Conservation (phyloP, 2,797 vertebrate species). For the Cossypha niveicapilla region DNA sequence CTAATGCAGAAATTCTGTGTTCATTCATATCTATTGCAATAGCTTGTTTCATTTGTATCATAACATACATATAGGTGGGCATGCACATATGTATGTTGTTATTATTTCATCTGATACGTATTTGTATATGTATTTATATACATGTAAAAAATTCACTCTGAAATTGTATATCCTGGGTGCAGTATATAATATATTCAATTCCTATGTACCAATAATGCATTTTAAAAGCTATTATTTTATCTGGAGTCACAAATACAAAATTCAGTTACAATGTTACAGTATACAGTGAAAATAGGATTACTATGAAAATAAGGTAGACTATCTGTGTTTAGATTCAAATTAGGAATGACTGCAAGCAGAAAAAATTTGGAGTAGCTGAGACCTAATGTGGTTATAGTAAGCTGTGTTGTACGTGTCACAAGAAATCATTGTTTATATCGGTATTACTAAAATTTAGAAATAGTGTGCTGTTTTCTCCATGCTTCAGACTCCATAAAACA, state of each 20-base stretch:
- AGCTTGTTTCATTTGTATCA: neutral
- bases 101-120: neutral
- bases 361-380: neutral
- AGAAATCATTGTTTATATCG: neutral
- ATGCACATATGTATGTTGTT: neutral
- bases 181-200: neutral
- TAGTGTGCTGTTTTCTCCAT: neutral
- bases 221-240: neutral
- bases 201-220: neutral
- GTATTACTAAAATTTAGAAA: neutral
- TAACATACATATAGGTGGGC: accelerated
- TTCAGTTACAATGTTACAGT: neutral
- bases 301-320: neutral
- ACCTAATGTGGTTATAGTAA: neutral
- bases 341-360: neutral
- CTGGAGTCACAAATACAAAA: neutral
- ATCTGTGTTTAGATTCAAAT: neutral
- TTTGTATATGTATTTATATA: neutral
- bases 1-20: neutral
- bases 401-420: neutral
- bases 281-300: neutral
- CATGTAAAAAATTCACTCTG: neutral
- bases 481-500: neutral
- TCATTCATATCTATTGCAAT: neutral
- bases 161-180: neutral